Evolutionary conservation across 2,888 invertebrate species (phyloP), one percentile per base, ranked within the genome.

Genomic region (Melanophora roralis): DNA sequence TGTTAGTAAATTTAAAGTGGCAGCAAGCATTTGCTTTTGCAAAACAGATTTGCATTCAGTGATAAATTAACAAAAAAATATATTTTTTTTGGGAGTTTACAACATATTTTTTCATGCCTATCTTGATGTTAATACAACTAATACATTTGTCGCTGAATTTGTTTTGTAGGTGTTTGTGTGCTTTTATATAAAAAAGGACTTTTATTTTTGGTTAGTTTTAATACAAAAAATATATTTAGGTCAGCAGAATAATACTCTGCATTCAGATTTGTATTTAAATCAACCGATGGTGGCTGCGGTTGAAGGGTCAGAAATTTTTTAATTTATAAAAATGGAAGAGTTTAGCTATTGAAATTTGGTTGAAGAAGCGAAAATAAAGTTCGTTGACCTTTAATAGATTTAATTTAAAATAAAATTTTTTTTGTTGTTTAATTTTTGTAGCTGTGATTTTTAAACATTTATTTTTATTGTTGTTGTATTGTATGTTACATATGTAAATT

Each of bases 181-280:
- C 23, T 49, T 34, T 27, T n/a, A n/a, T 57, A 32, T 53, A 51
- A 38, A 59, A 51, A 72, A 72, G 60, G 72, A 62, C 55, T 60
- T 72, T 57, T 78, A 65, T 38, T 40, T 65, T 71, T 60, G 55
- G 62, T 40, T 38, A 65, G 71, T 62, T 79, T 71, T 62, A 75
- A 69, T 68, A 76, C n/a, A n/a, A 69, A 11, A 43, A 16, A 59
- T 51, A 62, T 76, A 75, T 76, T 72, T 76, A 21, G 80, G 80
- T 72, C 72, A 80, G 32, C 76, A 65, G 16, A 74, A 64, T 19
- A 49, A 51, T 27, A 60, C 32, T 34, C 40, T n/a, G 23, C 11
- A 19, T n/a, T 8, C 27, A 27, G 2, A 27, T 27, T 14, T 27
- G 5, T n/a, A 6, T 7, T n/a, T 49, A 2, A n/a, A 27, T 1